Percentiles rank a stretch among this genome's conserved stretches.
Evolutionary conservation across 2,113 vertebrate species (phyloP).

Genomic region (Brachyhypopomus occidentalis): DNA sequence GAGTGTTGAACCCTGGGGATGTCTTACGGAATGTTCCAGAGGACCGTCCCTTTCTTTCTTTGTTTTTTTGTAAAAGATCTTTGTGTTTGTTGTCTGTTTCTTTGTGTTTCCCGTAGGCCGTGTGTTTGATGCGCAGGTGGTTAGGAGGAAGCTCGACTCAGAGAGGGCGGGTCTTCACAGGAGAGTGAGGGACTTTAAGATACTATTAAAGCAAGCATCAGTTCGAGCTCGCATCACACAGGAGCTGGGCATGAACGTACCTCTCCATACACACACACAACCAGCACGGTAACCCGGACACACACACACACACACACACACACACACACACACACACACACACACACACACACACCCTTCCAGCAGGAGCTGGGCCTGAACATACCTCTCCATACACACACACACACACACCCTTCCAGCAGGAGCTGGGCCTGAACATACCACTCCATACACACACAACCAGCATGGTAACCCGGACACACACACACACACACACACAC

Average conservation of each 20-base stretch:
- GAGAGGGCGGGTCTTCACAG: conserved; percentile 72
- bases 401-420: background rate
- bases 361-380: too few relatives aligned
- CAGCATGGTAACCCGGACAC: too few relatives aligned
- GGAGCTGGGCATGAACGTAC: conserved; percentile 64
- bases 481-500: too few relatives aligned
- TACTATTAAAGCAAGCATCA: conserved; percentile 75
- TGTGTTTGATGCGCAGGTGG: conserved; percentile 65
- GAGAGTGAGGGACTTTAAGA: conserved; percentile 77
- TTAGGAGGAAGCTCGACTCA: conserved; percentile 74
- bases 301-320: conserved; percentile 4
- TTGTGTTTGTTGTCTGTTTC: conserved; percentile 58
- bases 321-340: too few relatives aligned
- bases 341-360: too few relatives aligned
- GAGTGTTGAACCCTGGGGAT: background rate
- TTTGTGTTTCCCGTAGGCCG: conserved; percentile 72
- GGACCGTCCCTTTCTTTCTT: background rate
- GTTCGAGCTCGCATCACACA: conserved; percentile 74
- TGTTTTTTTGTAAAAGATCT: background rate
- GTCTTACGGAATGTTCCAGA: background rate
- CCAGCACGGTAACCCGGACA: background rate
- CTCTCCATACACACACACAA: background rate
- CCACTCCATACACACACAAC: too few relatives aligned
- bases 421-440: background rate
- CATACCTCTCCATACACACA: background rate